Evolutionary conservation across 2,113 vertebrate species (phyloP).

Genomic region (Rhadina sibilatrix): DNA sequence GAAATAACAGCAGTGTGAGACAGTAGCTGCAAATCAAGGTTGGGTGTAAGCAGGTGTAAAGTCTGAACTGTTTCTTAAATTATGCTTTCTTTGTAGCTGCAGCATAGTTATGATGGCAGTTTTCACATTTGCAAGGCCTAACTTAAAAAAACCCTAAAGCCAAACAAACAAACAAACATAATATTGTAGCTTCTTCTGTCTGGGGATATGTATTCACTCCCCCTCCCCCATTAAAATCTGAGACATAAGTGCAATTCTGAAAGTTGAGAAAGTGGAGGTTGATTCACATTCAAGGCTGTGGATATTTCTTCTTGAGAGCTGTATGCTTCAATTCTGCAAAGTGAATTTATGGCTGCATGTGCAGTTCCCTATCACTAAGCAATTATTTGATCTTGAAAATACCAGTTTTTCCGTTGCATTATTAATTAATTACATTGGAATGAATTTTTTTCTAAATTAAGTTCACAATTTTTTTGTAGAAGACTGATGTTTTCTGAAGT

Average conservation of each 20-base stretch:
- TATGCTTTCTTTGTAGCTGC: background rate
- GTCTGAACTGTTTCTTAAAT: background rate
- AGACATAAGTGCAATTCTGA: background rate
- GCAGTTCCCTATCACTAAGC: background rate
- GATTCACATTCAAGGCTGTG: background rate
- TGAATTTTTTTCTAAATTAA: background rate
- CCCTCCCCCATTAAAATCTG: background rate
- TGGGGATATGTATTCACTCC: background rate
- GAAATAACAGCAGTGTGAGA: background rate
- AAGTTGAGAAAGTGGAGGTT: background rate
- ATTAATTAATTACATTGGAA: background rate
- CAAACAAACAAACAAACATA: background rate
- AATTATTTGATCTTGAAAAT: background rate
- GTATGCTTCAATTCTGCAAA: background rate
- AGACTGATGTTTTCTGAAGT: background rate
- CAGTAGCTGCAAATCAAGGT: background rate
- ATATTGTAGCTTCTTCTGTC: background rate
- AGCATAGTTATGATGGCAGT: background rate
- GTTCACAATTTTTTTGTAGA: background rate
- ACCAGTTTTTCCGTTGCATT: background rate
- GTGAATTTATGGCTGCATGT: background rate
- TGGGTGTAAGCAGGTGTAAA: background rate
- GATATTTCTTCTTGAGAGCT: background rate
- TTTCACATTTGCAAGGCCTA: background rate
- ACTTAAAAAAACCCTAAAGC: background rate